Base-by-base conservation (phyloP, 2,888 invertebrate species). In the Folsomia candida region DNA sequence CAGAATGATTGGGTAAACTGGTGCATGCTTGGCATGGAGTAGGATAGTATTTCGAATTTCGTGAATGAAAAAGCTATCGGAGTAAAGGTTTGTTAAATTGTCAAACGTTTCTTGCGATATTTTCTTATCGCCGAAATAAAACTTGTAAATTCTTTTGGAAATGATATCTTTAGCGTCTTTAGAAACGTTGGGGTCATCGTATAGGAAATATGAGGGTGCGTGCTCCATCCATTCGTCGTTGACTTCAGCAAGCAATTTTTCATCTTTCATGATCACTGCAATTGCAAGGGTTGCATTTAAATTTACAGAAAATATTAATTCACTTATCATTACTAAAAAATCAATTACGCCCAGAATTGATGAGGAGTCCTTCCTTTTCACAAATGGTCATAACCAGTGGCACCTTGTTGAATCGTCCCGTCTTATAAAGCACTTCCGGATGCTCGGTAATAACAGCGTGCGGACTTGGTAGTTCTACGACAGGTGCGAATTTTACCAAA, bases 61-160 rank as follows among this genome's bases (percentile, higher is more conserved):
- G 26, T 75, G 71, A 2, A 69, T 62, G 51, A 73, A 75, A 6
- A 25, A 51, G 1, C 54, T 65, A 29, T 75, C 75, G 2, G 73
- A 71, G 27, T 70, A 75, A 11, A 70, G 58, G 67, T 76, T 61
- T 14, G 68, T 76, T 14, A 73, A 57, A 37, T 72, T 73, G 37
- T 68, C 26, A 20, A 76, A 47, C 0, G 65, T 71, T 1, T 73
- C 67, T 6, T 51, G 11, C 11, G 71, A 71, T 25, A 76, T 61
- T 0, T 37, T 26, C 27, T 62, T 18, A 14, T 27, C 18, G 2
- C 66, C 66, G 26, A 76, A 73, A 54, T 76, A 76, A 58, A 69
- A 70, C 2, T 73, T 51, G 2, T 59, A 29, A 1, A 76, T 28
- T 4, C 22, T 11, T 26, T 54, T 61, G 2, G 73, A 29, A 14